Base-by-base conservation (phyloP, 2,797 vertebrate genomes). In the Oryzias dopingdopingensis region DNA sequence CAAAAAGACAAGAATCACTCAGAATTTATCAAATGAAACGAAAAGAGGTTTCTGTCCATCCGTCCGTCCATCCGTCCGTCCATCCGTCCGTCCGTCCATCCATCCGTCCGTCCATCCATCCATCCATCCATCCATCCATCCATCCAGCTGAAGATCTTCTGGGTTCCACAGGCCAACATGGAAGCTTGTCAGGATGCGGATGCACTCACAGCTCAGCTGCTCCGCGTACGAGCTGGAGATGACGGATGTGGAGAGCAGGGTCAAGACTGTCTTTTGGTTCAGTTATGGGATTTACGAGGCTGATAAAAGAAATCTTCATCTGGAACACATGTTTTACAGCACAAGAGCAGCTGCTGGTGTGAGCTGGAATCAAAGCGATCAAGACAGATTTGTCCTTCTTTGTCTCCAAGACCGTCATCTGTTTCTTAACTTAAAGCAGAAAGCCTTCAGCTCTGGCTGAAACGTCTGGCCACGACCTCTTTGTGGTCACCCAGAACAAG, bases 251-350 rank as follows among this genome's bases (percentile, higher is more conserved):
- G 26, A 51, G 46, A 3, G 4, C 13, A 4, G 57, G 79, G 83
- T 84, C 82, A 86, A 74, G 76, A 77, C 67, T 42, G 71, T 80
- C 74, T 66, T 83, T n/a, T 47, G 74, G 72, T 70, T 67, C 37
- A 75, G 67, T 77, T 75, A 76, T 79, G 67, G 76, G 76, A 84
- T 84, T 72, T 79, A 82, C 72, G 69, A 62, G 65, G 52, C 65
- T 72, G 83, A 87, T 85, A 82, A 87, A 81, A 72, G 56, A 79
- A 78, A 67, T 56, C 61, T 57, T 74, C 67, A 87, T 79, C 52
- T 70, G 40, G 49, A 77, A 59, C 84, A 81, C 58, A 74, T 83
- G 79, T 80, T 74, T 29, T 48, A 61, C 42, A 48, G 32, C 45
- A 60, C 61, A 37, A 70, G 20, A 73, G 61, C 69, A 78, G 65